phyloP scores from a whole-genome alignment of 2,113 vertebrate species.

The Sphyrna mokarran region DNA sequence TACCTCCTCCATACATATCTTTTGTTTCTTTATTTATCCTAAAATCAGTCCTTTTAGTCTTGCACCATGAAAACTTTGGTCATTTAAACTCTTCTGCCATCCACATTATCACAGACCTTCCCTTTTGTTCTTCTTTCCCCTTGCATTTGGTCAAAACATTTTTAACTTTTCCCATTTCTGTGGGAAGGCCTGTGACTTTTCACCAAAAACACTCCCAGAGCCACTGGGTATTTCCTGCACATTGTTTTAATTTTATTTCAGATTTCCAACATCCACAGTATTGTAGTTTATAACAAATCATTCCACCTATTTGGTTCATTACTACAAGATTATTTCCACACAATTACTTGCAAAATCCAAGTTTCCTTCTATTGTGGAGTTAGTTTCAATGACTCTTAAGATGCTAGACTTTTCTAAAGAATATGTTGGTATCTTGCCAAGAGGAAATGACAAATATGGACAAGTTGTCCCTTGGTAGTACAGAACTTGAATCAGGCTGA shows the following conservation, averaged over 20 bases:
- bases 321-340: neutral
- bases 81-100: neutral
- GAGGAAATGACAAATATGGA: neutral
- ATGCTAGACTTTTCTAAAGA: neutral
- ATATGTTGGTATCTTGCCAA: neutral
- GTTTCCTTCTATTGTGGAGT: neutral
- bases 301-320: too few relatives aligned
- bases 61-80: too few relatives aligned
- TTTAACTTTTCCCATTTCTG: neutral
- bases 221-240: neutral
- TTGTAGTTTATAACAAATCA: neutral
- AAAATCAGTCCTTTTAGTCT: too few relatives aligned
- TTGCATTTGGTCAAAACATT: neutral
- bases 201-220: neutral
- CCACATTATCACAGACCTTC: neutral
- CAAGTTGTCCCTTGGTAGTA: neutral
- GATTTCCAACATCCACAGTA: neutral
- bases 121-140: neutral
- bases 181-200: neutral
- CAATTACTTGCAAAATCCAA: neutral
- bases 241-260: neutral
- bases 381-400: neutral
- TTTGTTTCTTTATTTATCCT: too few relatives aligned
- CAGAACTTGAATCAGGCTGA: too few relatives aligned
- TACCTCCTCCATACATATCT: too few relatives aligned